These are phyloP conservation scores for Dolichopus griseipennis DNA, from an alignment of 2,888 invertebrate genomes.

Conservation along the genomic window DNA sequence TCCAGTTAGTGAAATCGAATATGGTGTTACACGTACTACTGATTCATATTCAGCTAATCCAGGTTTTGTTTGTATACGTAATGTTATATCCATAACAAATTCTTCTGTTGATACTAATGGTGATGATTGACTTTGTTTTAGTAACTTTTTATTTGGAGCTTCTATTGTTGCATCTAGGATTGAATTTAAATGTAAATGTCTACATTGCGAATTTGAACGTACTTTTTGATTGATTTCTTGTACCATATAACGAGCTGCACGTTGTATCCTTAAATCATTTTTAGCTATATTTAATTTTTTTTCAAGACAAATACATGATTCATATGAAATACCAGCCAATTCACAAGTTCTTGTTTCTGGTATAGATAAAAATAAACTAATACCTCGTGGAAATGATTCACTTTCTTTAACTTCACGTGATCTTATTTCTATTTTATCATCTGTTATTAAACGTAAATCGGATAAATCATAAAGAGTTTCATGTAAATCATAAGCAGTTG, in stretches of 20 bases:
- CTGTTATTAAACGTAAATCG: slow-evolving; percentile 45
- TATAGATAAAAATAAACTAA: slow-evolving; percentile 69
- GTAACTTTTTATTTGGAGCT: slow-evolving; percentile 36
- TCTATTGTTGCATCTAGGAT: slow-evolving; percentile 61
- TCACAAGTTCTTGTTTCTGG: slow-evolving; percentile 65
- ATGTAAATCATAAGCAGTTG: slow-evolving; percentile 76
- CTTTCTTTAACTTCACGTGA: slow-evolving; percentile 36
- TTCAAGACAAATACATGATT: slow-evolving; percentile 83
- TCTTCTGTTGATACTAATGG: slow-evolving; percentile 25
- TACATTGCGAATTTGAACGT: slow-evolving; percentile 54
- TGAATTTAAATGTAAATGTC: slow-evolving; percentile 51
- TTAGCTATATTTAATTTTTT: slow-evolving; percentile 48
- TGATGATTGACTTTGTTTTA: slow-evolving; percentile 28
- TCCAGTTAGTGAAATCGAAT: slow-evolving; percentile 45
- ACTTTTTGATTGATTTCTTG: slow-evolving; percentile 57
- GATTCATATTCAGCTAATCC: slow-evolving; percentile 62
- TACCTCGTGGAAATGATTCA: slow-evolving; percentile 49
- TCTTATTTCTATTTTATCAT: slow-evolving; percentile 39
- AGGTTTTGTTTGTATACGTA: slow-evolving; percentile 46
- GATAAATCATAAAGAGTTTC: slow-evolving; percentile 66
- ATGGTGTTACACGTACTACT: slow-evolving; percentile 51
- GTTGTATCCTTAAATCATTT: slow-evolving; percentile 47
- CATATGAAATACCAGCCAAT: slow-evolving; percentile 66
- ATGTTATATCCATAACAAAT: slow-evolving; percentile 39
- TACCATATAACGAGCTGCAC: slow-evolving; percentile 55